These are phyloP conservation scores for Misgurnus mizolepis DNA, from an alignment of 2,113 vertebrate genomes.

Conservation along the genomic window DNA sequence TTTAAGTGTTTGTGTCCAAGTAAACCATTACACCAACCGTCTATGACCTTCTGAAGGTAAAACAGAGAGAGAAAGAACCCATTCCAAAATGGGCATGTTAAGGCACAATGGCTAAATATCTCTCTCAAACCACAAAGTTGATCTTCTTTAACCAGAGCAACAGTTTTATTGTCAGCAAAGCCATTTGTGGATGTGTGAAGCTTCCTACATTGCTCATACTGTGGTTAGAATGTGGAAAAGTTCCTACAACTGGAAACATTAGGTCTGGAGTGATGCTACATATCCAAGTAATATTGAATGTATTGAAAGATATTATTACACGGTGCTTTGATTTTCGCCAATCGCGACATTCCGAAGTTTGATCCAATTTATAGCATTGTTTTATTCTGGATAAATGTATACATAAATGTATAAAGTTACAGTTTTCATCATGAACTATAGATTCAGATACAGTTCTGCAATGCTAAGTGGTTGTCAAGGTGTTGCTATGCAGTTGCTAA, in stretches of 20 bases:
- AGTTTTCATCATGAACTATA: background rate
- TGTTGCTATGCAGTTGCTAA: no score
- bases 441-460: background rate
- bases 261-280: background rate
- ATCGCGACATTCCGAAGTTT: no score
- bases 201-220: slow-evolving; percentile 11
- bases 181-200: background rate
- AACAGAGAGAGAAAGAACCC: background rate
- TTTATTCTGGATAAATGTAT: no score
- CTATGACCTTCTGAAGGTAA: background rate
- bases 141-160: background rate
- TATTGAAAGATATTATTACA: no score
- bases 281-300: background rate
- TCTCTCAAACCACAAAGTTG: slow-evolving; percentile 23
- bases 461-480: no score
- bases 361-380: no score
- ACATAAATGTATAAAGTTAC: no score
- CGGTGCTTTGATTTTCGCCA: no score
- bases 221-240: slow-evolving; percentile 35
- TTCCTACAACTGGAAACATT: slow-evolving; percentile 21
- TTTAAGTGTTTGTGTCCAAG: no score
- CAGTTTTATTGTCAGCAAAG: background rate
- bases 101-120: slow-evolving; percentile 1
- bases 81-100: background rate
- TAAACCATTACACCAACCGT: background rate